Evolutionary conservation across 2,888 invertebrate species (phyloP).

Genomic region (Synanthedon formicaeformis): DNA sequence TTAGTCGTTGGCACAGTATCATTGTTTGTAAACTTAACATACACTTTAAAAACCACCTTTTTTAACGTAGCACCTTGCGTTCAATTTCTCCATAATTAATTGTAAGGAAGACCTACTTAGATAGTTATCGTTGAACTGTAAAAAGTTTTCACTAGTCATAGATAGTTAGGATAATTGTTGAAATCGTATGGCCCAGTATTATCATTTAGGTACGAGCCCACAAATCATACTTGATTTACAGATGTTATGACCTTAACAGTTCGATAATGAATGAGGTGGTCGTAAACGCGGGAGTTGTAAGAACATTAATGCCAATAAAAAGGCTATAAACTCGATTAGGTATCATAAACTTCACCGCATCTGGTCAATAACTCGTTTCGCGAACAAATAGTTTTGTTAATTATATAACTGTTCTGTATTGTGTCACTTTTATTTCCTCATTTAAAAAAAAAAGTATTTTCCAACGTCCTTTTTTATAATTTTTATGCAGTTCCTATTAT

Average conservation of each 20-base stretch:
- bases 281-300: constrained; percentile 62
- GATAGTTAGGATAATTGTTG: neutral
- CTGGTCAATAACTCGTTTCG: constrained; percentile 61
- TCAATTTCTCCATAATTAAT: neutral
- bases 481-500: constrained; percentile 6
- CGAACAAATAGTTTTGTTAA: constrained; percentile 55
- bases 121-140: neutral
- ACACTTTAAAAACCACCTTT: neutral
- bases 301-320: constrained; percentile 71
- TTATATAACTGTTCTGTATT: constrained; percentile 12
- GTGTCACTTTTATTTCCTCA: constrained; percentile 1
- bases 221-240: constrained; percentile 57
- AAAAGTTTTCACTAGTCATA: neutral
- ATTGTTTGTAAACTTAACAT: neutral
- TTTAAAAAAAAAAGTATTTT: neutral
- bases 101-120: neutral
- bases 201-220: constrained; percentile 13
- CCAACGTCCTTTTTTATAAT: neutral
- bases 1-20: constrained; percentile 6
- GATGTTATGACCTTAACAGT: constrained; percentile 60
- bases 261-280: constrained; percentile 66
- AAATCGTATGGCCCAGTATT: neutral
- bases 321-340: constrained; percentile 67
- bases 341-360: constrained; percentile 65
- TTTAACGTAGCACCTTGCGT: neutral